A percentile compares a stretch with the other conserved stretches of the same genome.
These are phyloP conservation scores for Eubasilissa regina DNA, from an alignment of 1,140 invertebrate genomes.

Conservation along the genomic window DNA sequence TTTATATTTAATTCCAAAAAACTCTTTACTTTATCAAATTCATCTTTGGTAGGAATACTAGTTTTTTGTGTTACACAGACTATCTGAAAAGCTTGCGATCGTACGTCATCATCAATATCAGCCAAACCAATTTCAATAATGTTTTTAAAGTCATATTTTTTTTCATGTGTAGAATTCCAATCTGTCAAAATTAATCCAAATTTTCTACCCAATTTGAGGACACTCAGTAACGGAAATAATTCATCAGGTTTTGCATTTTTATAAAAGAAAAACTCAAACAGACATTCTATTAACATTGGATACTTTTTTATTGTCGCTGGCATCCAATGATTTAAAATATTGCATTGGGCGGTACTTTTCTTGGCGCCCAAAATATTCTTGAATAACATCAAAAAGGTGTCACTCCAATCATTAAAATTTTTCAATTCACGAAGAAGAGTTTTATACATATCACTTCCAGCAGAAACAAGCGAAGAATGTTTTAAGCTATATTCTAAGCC, in stretches of 20 bases:
- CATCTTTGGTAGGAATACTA: constrained; percentile 60
- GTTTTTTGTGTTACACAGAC: constrained; percentile 64
- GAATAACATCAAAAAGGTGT: constrained; percentile 62
- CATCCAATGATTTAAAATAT: constrained; percentile 69
- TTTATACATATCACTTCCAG: constrained; percentile 69
- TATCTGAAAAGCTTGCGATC: constrained; percentile 67
- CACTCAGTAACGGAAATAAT: constrained; percentile 63
- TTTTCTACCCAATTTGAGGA: constrained; percentile 67
- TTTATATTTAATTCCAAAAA: constrained; percentile 68
- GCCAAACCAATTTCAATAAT: constrained; percentile 58
- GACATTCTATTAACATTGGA: constrained; percentile 61
- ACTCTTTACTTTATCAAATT: constrained; percentile 63
- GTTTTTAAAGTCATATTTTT: constrained; percentile 36
- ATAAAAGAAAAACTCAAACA: constrained; percentile 54
- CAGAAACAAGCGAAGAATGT: constrained; percentile 67
- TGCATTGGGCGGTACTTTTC: constrained; percentile 63
- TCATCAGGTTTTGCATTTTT: constrained; percentile 55
- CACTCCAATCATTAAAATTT: constrained; percentile 63
- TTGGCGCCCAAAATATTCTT: constrained; percentile 60
- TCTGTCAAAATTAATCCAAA: constrained; percentile 59
- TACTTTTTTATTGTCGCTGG: constrained; percentile 67
- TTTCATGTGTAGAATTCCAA: constrained; percentile 38
- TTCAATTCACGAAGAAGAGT: constrained; percentile 65
- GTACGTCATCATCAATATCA: constrained; percentile 63
- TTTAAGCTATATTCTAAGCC: constrained; percentile 67